Base-by-base conservation (phyloP, 2,797 vertebrate species). In the Phoeniculus purpureus region DNA sequence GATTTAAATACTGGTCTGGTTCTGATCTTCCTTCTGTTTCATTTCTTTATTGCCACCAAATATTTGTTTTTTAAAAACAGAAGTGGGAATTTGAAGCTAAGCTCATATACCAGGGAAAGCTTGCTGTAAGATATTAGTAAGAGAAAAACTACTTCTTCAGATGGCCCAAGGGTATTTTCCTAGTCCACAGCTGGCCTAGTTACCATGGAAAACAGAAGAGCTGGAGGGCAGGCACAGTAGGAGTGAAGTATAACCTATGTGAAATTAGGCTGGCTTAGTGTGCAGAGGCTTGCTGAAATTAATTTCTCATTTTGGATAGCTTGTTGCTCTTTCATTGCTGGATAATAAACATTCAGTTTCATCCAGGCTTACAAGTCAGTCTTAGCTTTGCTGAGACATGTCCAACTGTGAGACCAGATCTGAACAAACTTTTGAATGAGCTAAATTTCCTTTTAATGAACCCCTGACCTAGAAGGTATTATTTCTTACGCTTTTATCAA, bases 171-270 rank as follows among this genome's bases (percentile, higher is more conserved):
- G 91, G 75, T 89, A 87, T 88, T 87, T 91, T 88, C 65, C 68
- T 52, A 50, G 87, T 59, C 4, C 1, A 74, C 78, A 91, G 85
- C 87, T 93, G 90, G 85, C 83, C 75, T 70, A 77, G 85, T 94
- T 93, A 85, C 91, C 72, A 87, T 87, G 90, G 88, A 89, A 92
- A 95, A 93, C 27, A 89, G 89, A 71, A 90, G 77, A 90, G 78
- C 77, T 92, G 80, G 65, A 95, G 68, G 81, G 61, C 45, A 91
- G 68, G 66, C 85, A 91, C 78, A 70, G 81, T 10, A 84, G 81
- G 85, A 82, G 74, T 9, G 37, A 93, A 61, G 70, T 68, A 92
- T 13, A 91, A 59, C 48, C 62, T 82, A 50, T 3, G 6, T 47
- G 87, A 92, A 92, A 92, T 88, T 48, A 76, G 45, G 50, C 12